Evolutionary conservation across 2,113 vertebrate species (phyloP).

Genomic region (Perca fluviatilis): DNA sequence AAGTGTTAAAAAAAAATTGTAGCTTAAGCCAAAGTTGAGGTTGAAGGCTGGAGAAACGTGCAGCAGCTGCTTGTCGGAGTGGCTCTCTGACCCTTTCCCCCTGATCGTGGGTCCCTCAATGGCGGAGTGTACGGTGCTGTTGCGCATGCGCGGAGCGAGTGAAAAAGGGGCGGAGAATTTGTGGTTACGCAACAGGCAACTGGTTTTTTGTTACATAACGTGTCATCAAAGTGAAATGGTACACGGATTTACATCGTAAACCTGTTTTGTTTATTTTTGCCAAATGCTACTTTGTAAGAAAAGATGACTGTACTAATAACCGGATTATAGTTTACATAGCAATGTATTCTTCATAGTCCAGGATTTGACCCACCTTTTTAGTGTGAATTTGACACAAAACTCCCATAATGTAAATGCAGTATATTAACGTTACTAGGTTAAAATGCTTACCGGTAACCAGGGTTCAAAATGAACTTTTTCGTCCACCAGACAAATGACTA

Average conservation of each 20-base stretch:
- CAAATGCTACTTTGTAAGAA: not conserved
- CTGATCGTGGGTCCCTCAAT: slow-evolving; percentile 76
- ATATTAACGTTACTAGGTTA: not conserved
- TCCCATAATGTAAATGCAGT: not conserved
- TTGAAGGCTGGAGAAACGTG: slow-evolving; percentile 55
- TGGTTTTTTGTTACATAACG: slow-evolving; percentile 77
- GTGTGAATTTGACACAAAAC: not conserved
- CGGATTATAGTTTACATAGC: not conserved
- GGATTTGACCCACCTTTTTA: not conserved
- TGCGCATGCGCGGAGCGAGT: slow-evolving; percentile 63
- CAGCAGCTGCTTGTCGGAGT: slow-evolving; percentile 52
- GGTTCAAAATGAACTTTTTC: too few species aligned
- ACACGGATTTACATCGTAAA: not conserved
- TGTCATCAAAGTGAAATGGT: not conserved
- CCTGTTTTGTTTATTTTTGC: not conserved
- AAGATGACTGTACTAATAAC: not conserved
- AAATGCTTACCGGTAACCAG: not conserved
- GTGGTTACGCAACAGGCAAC: slow-evolving; percentile 78
- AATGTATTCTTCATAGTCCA: not conserved
- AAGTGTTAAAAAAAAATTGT: slow-evolving; percentile 42
- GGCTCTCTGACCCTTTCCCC: slow-evolving; percentile 80
- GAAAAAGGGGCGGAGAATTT: slow-evolving; percentile 38
- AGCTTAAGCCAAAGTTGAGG: slow-evolving; percentile 49
- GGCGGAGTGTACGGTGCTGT: slow-evolving; percentile 65
- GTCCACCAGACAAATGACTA: too few species aligned